Evolutionary conservation across 1,140 invertebrate species (phyloP).

Genomic region (Cecropterus lyciades): DNA sequence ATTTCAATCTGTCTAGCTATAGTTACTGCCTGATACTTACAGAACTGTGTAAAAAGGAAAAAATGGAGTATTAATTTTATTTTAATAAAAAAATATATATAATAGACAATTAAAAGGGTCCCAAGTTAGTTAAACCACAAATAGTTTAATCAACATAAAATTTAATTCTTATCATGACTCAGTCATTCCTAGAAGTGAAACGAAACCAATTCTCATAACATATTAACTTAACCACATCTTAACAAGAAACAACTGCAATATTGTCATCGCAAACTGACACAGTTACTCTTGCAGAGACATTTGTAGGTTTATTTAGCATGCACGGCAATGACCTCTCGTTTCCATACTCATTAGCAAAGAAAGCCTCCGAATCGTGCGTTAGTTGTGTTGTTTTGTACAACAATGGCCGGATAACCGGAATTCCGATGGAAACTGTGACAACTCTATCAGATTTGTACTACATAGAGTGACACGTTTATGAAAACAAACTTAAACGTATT

Average conservation of each 20-base stretch:
- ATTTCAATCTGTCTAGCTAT: no score
- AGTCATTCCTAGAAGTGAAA: no score
- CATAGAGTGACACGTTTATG: constrained; percentile 21
- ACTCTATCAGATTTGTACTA: constrained; percentile 22
- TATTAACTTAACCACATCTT: not conserved
- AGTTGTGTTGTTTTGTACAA: constrained; percentile 20
- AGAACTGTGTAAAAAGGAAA: no score
- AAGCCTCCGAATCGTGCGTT: constrained; percentile 24
- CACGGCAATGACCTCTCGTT: constrained; percentile 28
- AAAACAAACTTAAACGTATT: constrained; percentile 6
- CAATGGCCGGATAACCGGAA: constrained; percentile 39
- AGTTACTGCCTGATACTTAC: no score
- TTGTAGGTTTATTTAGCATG: constrained; percentile 22
- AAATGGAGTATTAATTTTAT: no score
- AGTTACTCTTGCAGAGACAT: constrained; percentile 4
- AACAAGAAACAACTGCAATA: not conserved
- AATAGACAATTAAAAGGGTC: no score
- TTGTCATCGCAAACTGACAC: constrained; percentile 15
- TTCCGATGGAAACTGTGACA: constrained; percentile 41
- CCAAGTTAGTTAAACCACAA: no score
- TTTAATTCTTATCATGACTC: no score
- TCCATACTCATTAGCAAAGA: constrained; percentile 29
- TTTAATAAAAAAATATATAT: no score
- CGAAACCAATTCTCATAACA: no score
- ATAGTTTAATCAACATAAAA: no score